Conservation (phyloP, 1,140 invertebrate species). For the Pseudomyrmex cubaensis region DNA sequence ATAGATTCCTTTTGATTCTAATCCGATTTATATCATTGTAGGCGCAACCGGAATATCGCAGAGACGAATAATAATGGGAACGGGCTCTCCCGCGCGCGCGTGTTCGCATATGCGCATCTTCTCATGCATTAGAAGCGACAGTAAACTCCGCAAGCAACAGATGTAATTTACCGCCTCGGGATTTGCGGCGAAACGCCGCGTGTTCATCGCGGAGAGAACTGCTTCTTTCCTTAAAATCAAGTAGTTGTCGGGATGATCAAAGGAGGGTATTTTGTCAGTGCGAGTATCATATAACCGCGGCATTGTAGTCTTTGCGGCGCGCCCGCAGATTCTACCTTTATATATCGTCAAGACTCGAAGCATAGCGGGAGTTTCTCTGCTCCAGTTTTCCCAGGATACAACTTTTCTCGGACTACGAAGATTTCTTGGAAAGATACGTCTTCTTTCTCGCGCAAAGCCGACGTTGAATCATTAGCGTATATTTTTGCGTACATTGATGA, state of each 20-base stretch:
- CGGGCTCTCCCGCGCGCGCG: background rate
- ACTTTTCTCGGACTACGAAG: background rate
- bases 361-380: background rate
- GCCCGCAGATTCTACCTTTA: background rate
- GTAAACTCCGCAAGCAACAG: background rate
- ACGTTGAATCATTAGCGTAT: no score
- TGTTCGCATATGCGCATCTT: background rate
- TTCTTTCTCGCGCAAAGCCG: no score
- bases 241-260: background rate
- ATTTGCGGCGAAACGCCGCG: background rate
- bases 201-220: background rate
- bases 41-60: background rate
- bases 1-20: slow-evolving; percentile 5
- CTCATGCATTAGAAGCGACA: background rate
- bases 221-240: background rate
- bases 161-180: slow-evolving; percentile 15
- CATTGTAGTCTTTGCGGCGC: background rate
- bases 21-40: slow-evolving; percentile 6
- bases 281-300: background rate
- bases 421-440: background rate
- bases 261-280: background rate
- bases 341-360: slow-evolving; percentile 4
- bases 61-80: background rate
- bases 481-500: no score
- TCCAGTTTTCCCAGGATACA: background rate